phyloP scores from a whole-genome alignment of 2,888 invertebrate genomes.

The Hirtodrosophila alboralis region DNA sequence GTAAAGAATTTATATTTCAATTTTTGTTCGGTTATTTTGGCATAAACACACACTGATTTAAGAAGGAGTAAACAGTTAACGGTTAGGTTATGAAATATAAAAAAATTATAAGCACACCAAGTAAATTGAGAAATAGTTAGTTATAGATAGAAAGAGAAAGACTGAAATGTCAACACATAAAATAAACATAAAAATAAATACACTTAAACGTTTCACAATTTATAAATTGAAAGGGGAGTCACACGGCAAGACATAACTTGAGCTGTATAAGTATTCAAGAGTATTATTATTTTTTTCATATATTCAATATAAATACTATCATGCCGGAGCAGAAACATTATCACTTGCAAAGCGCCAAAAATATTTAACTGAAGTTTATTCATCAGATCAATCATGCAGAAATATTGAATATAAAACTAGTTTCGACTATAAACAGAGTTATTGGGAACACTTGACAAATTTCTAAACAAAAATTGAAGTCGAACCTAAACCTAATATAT shows the following conservation, averaged over 20 bases:
- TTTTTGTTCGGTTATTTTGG: constrained; percentile 27
- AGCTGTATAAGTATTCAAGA: constrained; percentile 31
- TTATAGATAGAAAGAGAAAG: constrained; percentile 26
- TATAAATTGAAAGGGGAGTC: constrained; percentile 21
- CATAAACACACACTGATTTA: constrained; percentile 59
- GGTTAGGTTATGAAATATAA: constrained; percentile 48
- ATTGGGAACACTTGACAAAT: not conserved
- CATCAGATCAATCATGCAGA: constrained; percentile 41
- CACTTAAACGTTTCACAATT: constrained; percentile 11
- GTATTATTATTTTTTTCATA: constrained; percentile 3
- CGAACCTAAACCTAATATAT: too few relatives aligned
- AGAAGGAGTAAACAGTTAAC: constrained; percentile 56
- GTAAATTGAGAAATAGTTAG: constrained; percentile 25
- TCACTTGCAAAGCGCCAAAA: constrained; percentile 9
- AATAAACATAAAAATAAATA: constrained; percentile 6
- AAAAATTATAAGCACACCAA: constrained; percentile 43
- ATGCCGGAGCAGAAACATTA: constrained; percentile 34
- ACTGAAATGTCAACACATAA: constrained; percentile 30
- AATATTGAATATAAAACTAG: constrained; percentile 6
- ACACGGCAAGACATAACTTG: constrained; percentile 55
- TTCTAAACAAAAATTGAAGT: too few relatives aligned
- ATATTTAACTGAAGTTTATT: constrained; percentile 16
- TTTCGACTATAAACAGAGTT: too few relatives aligned
- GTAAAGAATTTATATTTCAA: constrained; percentile 8
- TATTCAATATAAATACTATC: constrained; percentile 6